These are phyloP conservation scores for Chaetura pelagica DNA, from an alignment of 2,113 vertebrate genomes.

Conservation along the genomic window DNA sequence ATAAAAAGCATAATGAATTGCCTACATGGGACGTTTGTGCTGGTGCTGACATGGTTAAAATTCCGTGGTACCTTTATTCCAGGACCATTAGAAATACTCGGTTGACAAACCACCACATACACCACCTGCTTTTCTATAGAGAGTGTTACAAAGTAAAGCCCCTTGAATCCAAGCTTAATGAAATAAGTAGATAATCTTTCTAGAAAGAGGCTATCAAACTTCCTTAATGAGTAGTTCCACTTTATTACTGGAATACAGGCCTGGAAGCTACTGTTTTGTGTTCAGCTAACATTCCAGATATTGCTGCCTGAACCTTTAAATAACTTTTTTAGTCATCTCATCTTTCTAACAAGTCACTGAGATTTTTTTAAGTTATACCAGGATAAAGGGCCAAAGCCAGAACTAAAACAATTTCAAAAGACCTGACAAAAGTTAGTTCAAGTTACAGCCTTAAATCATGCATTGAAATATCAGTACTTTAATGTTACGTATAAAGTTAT, in stretches of 20 bases:
- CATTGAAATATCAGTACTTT: neutral
- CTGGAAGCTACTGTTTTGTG: neutral
- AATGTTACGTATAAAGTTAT: neutral
- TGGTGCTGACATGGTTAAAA: slow-evolving; percentile 30
- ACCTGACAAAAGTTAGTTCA: neutral
- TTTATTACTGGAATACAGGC: neutral
- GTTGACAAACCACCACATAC: neutral
- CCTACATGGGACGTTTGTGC: neutral
- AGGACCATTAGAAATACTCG: neutral
- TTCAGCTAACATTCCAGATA: neutral
- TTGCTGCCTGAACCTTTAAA: neutral
- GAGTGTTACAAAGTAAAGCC: slow-evolving; percentile 15
- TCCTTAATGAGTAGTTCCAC: slow-evolving; percentile 15
- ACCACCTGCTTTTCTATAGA: slow-evolving; percentile 19
- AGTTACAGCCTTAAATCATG: neutral
- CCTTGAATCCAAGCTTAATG: slow-evolving; percentile 35
- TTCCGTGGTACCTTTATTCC: neutral
- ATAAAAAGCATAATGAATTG: neutral
- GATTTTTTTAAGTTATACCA: neutral
- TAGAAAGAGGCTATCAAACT: slow-evolving; percentile 15
- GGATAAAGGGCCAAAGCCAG: neutral
- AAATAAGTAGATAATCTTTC: slow-evolving; percentile 38
- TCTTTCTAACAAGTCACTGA: neutral
- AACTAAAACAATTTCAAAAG: neutral
- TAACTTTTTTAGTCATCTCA: neutral